These are phyloP conservation scores for Linepithema humile DNA, from an alignment of 1,140 invertebrate genomes.

Conservation along the genomic window DNA sequence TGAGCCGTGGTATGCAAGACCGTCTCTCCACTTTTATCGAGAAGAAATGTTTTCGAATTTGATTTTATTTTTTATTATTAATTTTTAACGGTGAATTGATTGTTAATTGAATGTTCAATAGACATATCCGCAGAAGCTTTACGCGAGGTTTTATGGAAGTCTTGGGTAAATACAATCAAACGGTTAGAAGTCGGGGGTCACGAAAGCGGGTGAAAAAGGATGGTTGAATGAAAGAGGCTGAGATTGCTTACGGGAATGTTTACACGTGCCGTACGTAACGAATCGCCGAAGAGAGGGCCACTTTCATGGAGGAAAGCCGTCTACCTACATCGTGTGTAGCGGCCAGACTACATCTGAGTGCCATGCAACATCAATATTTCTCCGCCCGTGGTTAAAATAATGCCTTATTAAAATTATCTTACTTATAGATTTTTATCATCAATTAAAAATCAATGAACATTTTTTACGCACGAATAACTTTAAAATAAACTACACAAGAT, in stretches of 20 bases:
- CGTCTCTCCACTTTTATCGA: conserved; percentile 9
- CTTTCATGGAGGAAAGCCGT: conserved; percentile 79
- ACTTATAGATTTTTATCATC: background rate
- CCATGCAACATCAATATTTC: conserved; percentile 9
- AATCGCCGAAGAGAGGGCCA: conserved; percentile 70
- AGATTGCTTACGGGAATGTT: conserved; percentile 64
- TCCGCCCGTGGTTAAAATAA: background rate
- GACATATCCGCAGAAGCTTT: background rate
- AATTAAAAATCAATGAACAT: background rate
- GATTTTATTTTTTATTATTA: conserved; percentile 11
- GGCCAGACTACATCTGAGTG: conserved; percentile 37
- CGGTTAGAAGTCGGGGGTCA: conserved; percentile 1
- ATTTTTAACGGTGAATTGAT: background rate
- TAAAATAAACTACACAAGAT: background rate
- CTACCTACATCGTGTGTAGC: conserved; percentile 75
- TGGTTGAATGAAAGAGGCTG: conserved; percentile 9
- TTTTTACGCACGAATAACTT: background rate
- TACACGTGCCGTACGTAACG: conserved; percentile 70
- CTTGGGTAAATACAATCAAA: conserved; percentile 9
- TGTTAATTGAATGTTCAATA: background rate
- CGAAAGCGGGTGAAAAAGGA: conserved; percentile 9
- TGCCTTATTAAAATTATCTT: too few species aligned
- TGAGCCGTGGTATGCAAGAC: background rate
- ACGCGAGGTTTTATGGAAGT: background rate
- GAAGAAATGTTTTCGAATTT: conserved; percentile 29